Evolutionary conservation across 2,797 vertebrate genomes (phyloP), one percentile per base, ranked within the genome.

Genomic region (Enteromius afrohamiltoni): DNA sequence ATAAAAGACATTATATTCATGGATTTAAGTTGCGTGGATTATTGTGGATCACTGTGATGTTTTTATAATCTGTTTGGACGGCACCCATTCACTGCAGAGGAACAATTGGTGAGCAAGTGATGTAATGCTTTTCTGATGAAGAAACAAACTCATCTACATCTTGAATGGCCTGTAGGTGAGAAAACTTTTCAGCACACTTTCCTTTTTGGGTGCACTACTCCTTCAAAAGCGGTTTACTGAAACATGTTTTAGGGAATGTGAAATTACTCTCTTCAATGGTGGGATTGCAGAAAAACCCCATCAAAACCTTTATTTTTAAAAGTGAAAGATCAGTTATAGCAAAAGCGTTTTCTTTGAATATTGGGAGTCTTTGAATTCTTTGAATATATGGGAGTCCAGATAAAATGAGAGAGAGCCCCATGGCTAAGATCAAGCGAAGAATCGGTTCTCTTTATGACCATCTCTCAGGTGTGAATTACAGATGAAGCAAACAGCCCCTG

Each of bases 401-500:
- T 23, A 53, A 51, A 53, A 3, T n/a, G n/a, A 45, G 2, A 23
- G n/a, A 26, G 16, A 64, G 5, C 42, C 60, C 64, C 16, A 5
- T 75, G n/a, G 69, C 42, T 51, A 51, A 14, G 21, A 82, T 82
- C 58, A 76, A 42, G 60, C 16, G 3, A 17, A 40, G 60, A 76
- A 53, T 55, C 71, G 26, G 26, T 80, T 80, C 23, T 47, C 13
- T 64, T 64, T 49, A 64, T 51, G 80, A 64, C 69, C 23, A 67
- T 67, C 60, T 55, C 47, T 75, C 60, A 21, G 47, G 47, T 75
- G 71, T 55, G 60, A 79, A 77, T 67, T 65, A 71, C 34, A 0
- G n/a, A 81, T 81, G 68, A 42, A 83, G 70, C 73, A 83, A 51
- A 82, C 80, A 74, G 70, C 58, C 80, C 45, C 58, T 82, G 42